Conservation (phyloP, 1,140 invertebrate species). For the Drosophila bifasciata region DNA sequence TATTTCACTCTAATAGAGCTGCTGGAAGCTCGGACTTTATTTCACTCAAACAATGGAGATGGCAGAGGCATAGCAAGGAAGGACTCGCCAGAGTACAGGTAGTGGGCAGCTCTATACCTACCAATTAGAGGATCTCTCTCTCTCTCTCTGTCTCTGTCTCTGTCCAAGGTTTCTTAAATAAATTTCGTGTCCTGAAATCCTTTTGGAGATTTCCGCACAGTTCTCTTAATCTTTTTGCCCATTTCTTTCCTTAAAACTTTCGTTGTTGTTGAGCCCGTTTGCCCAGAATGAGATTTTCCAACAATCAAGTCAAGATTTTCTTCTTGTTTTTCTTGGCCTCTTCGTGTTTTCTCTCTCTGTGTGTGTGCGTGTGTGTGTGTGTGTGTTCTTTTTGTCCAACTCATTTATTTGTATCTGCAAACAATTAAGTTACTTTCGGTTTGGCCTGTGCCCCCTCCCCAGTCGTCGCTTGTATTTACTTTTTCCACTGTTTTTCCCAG, state of each 20-base stretch:
- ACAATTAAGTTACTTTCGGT: slow-evolving; percentile 76
- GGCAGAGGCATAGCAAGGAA: no score
- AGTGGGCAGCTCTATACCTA: no score
- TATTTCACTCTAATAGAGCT: no score
- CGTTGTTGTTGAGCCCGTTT: neutral
- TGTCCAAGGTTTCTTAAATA: slow-evolving; percentile 36
- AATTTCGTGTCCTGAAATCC: slow-evolving; percentile 48
- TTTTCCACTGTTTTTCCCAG: slow-evolving; percentile 22
- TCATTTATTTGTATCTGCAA: slow-evolving; percentile 79
- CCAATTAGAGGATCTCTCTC: neutral
- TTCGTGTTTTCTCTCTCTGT: slow-evolving; percentile 17
- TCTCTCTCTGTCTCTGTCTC: neutral
- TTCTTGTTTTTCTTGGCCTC: slow-evolving; percentile 40
- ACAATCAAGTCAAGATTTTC: slow-evolving; percentile 45
- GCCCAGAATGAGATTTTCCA: slow-evolving; percentile 35
- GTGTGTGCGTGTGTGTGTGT: slow-evolving; percentile 11
- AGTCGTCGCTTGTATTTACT: slow-evolving; percentile 46
- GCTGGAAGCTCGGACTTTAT: no score
- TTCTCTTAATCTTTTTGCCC: slow-evolving; percentile 34
- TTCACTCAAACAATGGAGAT: no score
- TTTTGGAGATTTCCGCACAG: slow-evolving; percentile 37
- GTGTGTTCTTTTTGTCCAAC: slow-evolving; percentile 40
- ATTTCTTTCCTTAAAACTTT: slow-evolving; percentile 7
- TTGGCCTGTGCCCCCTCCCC: slow-evolving; percentile 26
- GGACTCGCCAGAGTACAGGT: no score